Evolutionary conservation across 37 sponge, comb jelly and placozoan genomes (phyloP).

Genomic region (Theonella swinhoei): DNA sequence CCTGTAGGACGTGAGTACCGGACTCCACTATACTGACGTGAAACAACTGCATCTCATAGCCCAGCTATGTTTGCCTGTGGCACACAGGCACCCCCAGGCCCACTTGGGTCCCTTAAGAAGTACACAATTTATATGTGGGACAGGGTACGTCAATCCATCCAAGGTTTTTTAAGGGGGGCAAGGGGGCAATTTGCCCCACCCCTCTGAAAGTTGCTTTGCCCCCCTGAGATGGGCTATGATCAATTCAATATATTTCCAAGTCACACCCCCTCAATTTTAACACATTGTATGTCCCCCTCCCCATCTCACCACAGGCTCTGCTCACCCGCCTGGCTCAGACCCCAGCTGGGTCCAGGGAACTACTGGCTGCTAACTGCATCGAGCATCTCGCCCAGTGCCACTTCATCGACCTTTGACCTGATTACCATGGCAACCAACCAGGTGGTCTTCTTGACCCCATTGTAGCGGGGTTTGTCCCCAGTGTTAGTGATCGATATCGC

Average conservation of each 20-base stretch:
- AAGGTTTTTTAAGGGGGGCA: no score
- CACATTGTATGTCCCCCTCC: no score
- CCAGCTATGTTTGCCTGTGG: no score
- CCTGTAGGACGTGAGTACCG: slow-evolving; percentile 28
- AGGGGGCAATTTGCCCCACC: no score
- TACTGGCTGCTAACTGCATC: slow-evolving; percentile 54
- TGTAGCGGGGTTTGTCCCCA: slow-evolving; percentile 60
- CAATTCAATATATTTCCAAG: no score
- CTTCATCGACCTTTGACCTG: slow-evolving; percentile 82
- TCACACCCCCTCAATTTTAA: no score
- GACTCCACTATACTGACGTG: slow-evolving; percentile 46
- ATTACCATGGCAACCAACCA: slow-evolving; percentile 30
- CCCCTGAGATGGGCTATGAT: no score
- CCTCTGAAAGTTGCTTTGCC: no score
- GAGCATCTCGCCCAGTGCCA: slow-evolving; percentile 67
- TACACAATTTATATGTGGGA: no score
- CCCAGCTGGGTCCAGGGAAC: slow-evolving; percentile 66
- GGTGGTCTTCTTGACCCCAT: neutral
- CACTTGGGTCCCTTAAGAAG: no score
- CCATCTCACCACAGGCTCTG: slow-evolving; percentile 64
- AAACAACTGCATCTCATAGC: slow-evolving; percentile 40
- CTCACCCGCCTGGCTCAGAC: slow-evolving; percentile 73
- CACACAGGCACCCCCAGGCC: no score
- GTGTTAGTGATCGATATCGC: slow-evolving; percentile 63
- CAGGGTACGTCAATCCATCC: no score